These are phyloP conservation scores for Pogonomyrmex barbatus DNA, from an alignment of 1,140 invertebrate genomes.

Conservation along the genomic window DNA sequence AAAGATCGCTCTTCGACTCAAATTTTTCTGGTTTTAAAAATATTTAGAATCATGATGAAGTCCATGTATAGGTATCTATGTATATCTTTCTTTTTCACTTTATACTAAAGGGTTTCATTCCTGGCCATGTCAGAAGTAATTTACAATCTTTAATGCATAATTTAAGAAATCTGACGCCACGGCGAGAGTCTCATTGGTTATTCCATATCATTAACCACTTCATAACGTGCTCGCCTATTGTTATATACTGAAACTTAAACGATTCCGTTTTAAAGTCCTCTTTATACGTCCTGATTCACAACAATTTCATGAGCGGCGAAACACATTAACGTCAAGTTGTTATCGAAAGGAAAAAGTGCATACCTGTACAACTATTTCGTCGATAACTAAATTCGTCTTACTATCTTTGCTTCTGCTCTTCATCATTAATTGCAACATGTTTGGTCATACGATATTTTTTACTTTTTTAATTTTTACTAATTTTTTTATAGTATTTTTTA, in stretches of 20 bases:
- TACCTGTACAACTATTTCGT: slow-evolving; percentile 82
- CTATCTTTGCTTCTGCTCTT: slow-evolving; percentile 76
- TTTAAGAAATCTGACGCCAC: slow-evolving; percentile 83
- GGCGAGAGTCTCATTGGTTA: slow-evolving; percentile 87
- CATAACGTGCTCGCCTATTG: slow-evolving; percentile 81
- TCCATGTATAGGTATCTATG: slow-evolving; percentile 85
- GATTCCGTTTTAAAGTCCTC: slow-evolving; percentile 87
- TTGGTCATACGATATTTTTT: too few species aligned
- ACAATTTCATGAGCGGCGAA: slow-evolving; percentile 86
- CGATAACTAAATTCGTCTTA: slow-evolving; percentile 81
- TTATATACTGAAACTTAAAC: slow-evolving; percentile 80
- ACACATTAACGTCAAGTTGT: slow-evolving; percentile 84
- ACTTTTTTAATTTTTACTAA: too few species aligned
- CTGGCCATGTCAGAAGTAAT: slow-evolving; percentile 69
- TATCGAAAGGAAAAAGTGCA: slow-evolving; percentile 87
- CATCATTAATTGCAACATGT: slow-evolving; percentile 77
- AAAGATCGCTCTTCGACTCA: slow-evolving; percentile 86
- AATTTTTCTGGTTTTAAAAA: slow-evolving; percentile 89
- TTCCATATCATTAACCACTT: slow-evolving; percentile 81
- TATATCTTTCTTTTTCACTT: slow-evolving; percentile 78
- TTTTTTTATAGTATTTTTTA: too few species aligned
- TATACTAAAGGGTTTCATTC: slow-evolving; percentile 66
- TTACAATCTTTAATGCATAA: slow-evolving; percentile 86
- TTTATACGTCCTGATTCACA: slow-evolving; percentile 86
- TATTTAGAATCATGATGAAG: slow-evolving; percentile 88